These are phyloP conservation scores for Boloria euphrosyne DNA, from an alignment of 2,888 invertebrate species.

Conservation along the genomic window DNA sequence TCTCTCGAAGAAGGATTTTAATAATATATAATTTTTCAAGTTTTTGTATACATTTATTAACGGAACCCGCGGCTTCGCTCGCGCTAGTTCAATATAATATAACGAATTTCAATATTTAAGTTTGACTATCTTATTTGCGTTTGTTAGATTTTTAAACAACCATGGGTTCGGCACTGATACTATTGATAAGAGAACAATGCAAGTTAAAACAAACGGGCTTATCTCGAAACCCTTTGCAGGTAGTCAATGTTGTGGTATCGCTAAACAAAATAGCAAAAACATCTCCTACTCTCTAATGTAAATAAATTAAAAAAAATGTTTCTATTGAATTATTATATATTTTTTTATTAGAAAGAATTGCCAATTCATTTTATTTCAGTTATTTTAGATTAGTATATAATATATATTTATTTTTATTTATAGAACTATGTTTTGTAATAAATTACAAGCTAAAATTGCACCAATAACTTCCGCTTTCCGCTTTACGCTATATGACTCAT, in stretches of 20 bases:
- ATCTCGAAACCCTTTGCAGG: conserved; percentile 41
- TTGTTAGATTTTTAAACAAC: conserved; percentile 16
- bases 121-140: conserved; percentile 2
- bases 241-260: conserved; percentile 22
- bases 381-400: too few species aligned
- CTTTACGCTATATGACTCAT: too few species aligned
- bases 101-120: background rate
- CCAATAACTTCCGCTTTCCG: too few species aligned
- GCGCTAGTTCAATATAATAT: too few species aligned
- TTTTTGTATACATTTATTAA: too few species aligned
- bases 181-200: conserved; percentile 45
- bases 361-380: too few species aligned
- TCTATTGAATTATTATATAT: background rate
- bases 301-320: conserved; percentile 7
- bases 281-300: conserved; percentile 11
- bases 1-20: too few species aligned
- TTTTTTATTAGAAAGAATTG: background rate
- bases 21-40: too few species aligned
- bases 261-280: conserved; percentile 25
- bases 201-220: conserved; percentile 43
- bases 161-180: conserved; percentile 27
- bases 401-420: too few species aligned
- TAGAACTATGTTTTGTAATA: too few species aligned
- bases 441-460: too few species aligned
- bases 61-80: too few species aligned